phyloP scores from a whole-genome alignment of 2,113 vertebrate species.

The Passerina amoena region DNA sequence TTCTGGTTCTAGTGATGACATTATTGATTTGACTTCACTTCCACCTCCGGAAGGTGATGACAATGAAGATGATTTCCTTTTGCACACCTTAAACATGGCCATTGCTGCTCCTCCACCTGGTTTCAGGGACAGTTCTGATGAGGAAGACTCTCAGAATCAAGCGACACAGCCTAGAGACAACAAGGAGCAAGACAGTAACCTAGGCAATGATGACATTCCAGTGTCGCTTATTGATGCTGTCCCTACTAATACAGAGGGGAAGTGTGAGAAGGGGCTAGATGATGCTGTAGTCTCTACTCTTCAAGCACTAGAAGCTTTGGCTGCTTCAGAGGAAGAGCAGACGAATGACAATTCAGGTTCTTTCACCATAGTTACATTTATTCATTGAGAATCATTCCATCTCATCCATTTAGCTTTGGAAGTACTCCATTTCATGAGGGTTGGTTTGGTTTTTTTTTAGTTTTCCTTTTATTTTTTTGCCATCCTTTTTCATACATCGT shows the following conservation, averaged over 20 bases:
- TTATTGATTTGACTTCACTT: slow-evolving; percentile 96
- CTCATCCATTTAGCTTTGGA: slow-evolving; percentile 80
- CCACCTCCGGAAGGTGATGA: slow-evolving; percentile 94
- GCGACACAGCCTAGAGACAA: slow-evolving; percentile 71
- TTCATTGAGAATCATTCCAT: slow-evolving; percentile 86
- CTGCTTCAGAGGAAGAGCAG: slow-evolving; percentile 94
- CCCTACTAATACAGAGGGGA: slow-evolving; percentile 83
- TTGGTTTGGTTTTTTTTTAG: not conserved
- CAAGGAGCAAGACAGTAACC: slow-evolving; percentile 66
- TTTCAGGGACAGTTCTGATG: slow-evolving; percentile 97
- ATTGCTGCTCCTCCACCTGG: slow-evolving; percentile 97
- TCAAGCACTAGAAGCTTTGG: slow-evolving; percentile 91
- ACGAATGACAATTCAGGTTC: slow-evolving; percentile 98
- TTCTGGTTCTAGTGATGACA: slow-evolving; percentile 95
- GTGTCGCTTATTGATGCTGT: slow-evolving; percentile 97
- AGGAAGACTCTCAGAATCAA: slow-evolving; percentile 89
- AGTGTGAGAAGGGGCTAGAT: slow-evolving; percentile 84
- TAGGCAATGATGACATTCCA: slow-evolving; percentile 86
- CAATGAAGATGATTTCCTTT: slow-evolving; percentile 92
- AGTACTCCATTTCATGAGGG: slow-evolving; percentile 74
- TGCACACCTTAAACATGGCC: slow-evolving; percentile 95
- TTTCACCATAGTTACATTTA: slow-evolving; percentile 97
- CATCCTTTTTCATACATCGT: slow-evolving; percentile 64
- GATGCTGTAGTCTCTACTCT: slow-evolving; percentile 89
- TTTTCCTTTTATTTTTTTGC: not conserved